Base-by-base conservation (phyloP, 2,888 invertebrate species). In the Camponotus fellah region DNA sequence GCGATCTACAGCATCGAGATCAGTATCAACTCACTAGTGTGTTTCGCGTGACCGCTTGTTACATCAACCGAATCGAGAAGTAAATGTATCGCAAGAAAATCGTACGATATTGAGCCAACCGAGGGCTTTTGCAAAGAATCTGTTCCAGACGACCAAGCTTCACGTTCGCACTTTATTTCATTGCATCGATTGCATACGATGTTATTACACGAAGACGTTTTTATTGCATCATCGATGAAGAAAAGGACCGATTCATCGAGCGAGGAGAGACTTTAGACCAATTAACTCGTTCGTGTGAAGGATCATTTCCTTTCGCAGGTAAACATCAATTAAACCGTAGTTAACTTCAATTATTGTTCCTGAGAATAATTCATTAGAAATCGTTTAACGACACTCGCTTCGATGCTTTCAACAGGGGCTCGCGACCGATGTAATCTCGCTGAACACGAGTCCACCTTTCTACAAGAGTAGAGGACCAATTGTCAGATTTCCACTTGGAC, bases 1-100 rank as follows among this genome's bases (percentile, higher is more conserved):
- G 12, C 26, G 60, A 62, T 60, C 69, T 37, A 69, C 69, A 79
- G 68, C 58, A 69, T 79, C 60, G 46, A 46, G 60, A 80, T 80
- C 60, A 17, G 58, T 43, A 60, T 37, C 46, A 60, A 71, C 49
- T 79, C 17, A 49, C 60, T 65, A 21, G 46, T 60, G 60, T 79
- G 60, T 60, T 21, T 76, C 69, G 60, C 64, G 17, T 17, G 58
- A 58, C 26, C 66, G 58, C 10, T 56, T 21, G 21, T 60, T 37
- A 40, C 64, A 26, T 26, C 26, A 17, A 32, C 12, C 34, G 21
- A 43, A 60, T 26, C 46, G 46, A 77, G 37, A 69, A 40, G 26
- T 56, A 68, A 58, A 56, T 40, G 2, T 46, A 34, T 14, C 26
- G 12, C 26, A 26, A 53, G 53, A 6, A 21, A 46, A 62, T 34